Evolutionary conservation across 2,797 vertebrate genomes (phyloP).

Genomic region (Brotula barbata): DNA sequence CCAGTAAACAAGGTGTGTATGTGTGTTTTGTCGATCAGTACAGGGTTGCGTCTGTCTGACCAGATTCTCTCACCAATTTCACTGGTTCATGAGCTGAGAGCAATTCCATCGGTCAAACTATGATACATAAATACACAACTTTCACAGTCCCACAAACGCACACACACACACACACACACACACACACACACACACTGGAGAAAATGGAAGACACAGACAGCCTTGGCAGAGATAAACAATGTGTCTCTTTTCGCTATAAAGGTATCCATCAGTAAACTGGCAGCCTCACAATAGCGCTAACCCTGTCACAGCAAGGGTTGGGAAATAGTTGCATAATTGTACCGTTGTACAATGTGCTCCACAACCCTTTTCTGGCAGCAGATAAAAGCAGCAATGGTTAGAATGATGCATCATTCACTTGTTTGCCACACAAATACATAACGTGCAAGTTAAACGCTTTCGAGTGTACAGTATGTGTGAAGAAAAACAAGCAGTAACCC

Average conservation of each 20-base stretch:
- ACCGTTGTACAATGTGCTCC: not conserved
- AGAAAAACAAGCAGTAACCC: constrained; percentile 26
- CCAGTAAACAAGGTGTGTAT: constrained; percentile 17
- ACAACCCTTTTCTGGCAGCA: constrained; percentile 1
- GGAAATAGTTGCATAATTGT: not conserved
- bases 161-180: not conserved
- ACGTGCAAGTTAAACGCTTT: constrained; percentile 35
- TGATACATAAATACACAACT: not conserved
- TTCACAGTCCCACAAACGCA: not conserved
- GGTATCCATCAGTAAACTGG: constrained; percentile 3
- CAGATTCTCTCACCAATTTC: constrained; percentile 3
- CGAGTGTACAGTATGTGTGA: not conserved
- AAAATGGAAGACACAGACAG: not conserved
- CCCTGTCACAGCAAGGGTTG: constrained; percentile 2
- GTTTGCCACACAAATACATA: constrained; percentile 51
- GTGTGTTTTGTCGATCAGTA: constrained; percentile 26
- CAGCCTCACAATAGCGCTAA: not conserved
- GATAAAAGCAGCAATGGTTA: constrained; percentile 30
- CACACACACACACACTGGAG: not conserved
- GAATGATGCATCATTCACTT: constrained; percentile 58
- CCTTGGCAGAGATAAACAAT: constrained; percentile 27
- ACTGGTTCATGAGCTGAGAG: not conserved
- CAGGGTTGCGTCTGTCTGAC: not conserved
- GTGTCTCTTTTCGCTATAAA: constrained; percentile 17
- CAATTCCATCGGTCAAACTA: constrained; percentile 12